Conservation (phyloP, 1,140 invertebrate species). For the Aricia agestis region DNA sequence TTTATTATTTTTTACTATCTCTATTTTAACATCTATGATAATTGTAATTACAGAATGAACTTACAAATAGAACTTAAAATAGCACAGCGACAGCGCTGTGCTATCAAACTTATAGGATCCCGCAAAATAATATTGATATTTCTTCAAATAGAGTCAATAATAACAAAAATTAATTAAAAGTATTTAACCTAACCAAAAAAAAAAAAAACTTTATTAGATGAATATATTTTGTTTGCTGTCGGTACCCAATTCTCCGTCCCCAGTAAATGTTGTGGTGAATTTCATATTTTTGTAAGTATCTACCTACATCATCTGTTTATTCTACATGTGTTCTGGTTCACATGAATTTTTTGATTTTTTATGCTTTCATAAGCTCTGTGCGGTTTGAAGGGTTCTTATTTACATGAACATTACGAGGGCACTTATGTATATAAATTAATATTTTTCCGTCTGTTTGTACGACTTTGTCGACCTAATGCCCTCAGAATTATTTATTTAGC, state of each 20-base stretch:
- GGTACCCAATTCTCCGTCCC: slow-evolving; percentile 54
- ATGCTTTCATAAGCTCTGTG: slow-evolving; percentile 69
- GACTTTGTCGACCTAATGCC: not conserved
- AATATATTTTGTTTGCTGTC: slow-evolving; percentile 39
- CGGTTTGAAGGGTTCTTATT: slow-evolving; percentile 36
- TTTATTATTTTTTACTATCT: no score
- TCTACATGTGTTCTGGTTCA: slow-evolving; percentile 75
- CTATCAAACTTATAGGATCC: no score
- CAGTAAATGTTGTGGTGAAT: slow-evolving; percentile 74
- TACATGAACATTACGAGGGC: slow-evolving; percentile 39
- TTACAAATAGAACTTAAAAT: no score
- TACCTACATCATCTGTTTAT: slow-evolving; percentile 74
- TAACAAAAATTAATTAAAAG: no score
- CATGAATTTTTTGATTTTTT: slow-evolving; percentile 74
- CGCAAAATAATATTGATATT: no score
- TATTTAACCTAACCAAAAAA: no score
- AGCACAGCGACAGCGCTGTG: no score
- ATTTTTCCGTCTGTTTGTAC: slow-evolving; percentile 9
- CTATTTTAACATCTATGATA: no score
- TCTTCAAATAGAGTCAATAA: no score
- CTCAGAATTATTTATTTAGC: not conserved
- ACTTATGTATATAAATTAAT: slow-evolving; percentile 28
- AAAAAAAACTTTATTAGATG: not conserved
- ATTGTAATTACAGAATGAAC: no score
- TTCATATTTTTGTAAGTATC: slow-evolving; percentile 77